phyloP scores from a whole-genome alignment of 1,140 invertebrate genomes.

The Holcopasites calliopsidis region DNA sequence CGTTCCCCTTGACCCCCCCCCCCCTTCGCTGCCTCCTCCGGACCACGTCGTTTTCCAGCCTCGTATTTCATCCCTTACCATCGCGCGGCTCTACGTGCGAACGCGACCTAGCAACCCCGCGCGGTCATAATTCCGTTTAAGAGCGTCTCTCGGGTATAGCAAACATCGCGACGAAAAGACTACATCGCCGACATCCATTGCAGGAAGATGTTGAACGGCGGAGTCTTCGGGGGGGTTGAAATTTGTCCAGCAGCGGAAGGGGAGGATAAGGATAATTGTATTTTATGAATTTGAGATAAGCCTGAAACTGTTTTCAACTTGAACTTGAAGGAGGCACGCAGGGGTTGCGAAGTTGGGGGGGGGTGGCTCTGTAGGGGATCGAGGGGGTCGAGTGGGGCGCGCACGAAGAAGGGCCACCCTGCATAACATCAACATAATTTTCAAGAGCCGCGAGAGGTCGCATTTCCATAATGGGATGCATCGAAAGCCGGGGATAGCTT shows the following conservation, averaged over 20 bases:
- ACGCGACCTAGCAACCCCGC: conserved; percentile 20
- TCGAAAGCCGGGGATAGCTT: conserved; percentile 69
- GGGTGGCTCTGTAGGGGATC: conserved; percentile 2
- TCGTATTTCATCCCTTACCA: conserved; percentile 53
- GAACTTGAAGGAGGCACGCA: not conserved
- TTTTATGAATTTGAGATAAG: conserved; percentile 74
- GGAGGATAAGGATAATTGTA: conserved; percentile 66
- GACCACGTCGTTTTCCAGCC: conserved; percentile 16
- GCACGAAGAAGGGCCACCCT: conserved; percentile 40
- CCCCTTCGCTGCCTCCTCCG: not conserved
- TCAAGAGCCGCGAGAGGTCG: conserved; percentile 70
- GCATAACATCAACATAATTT: conserved; percentile 78
- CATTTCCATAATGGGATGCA: conserved; percentile 77
- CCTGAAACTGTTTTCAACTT: conserved; percentile 53
- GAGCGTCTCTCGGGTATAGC: conserved; percentile 13
- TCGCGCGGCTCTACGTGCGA: conserved; percentile 26
- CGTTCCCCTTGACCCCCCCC: not conserved
- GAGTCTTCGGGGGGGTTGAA: no score
- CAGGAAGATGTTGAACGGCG: not conserved
- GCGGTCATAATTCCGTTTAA: conserved; percentile 55
- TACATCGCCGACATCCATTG: not conserved
- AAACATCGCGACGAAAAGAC: conserved; percentile 22
- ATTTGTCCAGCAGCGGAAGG: not conserved
- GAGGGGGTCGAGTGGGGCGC: conserved; percentile 19
- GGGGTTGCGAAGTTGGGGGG: not conserved